These are phyloP conservation scores for Callipepla californica DNA, from an alignment of 2,113 vertebrate species.

Conservation along the genomic window DNA sequence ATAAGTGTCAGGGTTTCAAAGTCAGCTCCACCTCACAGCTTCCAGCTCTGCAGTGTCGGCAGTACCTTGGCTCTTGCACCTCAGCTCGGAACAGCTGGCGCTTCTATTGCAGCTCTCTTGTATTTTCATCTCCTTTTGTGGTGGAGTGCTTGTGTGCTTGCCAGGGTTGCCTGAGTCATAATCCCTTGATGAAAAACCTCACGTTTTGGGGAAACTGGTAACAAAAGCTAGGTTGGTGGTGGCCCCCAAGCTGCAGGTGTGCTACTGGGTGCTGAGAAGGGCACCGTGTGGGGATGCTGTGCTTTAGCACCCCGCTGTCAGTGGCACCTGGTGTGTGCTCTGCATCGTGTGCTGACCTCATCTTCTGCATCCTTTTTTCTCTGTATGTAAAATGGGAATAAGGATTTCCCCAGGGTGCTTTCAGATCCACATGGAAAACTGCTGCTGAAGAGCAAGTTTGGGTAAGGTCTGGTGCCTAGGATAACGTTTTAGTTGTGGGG, in stretches of 20 bases:
- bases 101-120: not conserved
- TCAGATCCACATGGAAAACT: not conserved
- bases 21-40: not conserved
- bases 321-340: too few relatives aligned
- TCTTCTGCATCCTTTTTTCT: accelerated
- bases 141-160: accelerated
- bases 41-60: not conserved
- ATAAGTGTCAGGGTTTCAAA: constrained; percentile 34
- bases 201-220: not conserved
- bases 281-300: not conserved
- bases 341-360: accelerated
- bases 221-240: accelerated
- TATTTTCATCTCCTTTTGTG: not conserved
- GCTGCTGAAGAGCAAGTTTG: accelerated
- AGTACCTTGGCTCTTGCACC: not conserved
- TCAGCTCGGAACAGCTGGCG: accelerated
- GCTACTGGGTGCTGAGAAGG: accelerated
- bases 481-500: not conserved
- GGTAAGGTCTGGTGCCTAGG: not conserved
- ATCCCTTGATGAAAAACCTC: not conserved
- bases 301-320: not conserved
- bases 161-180: not conserved
- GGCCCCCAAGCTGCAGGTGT: accelerated
- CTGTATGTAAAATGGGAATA: not conserved
- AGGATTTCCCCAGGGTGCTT: not conserved